Evolutionary conservation across 1,140 invertebrate species (phyloP), one percentile per base, ranked within the genome.

Genomic region (Drosophila carrolli): DNA sequence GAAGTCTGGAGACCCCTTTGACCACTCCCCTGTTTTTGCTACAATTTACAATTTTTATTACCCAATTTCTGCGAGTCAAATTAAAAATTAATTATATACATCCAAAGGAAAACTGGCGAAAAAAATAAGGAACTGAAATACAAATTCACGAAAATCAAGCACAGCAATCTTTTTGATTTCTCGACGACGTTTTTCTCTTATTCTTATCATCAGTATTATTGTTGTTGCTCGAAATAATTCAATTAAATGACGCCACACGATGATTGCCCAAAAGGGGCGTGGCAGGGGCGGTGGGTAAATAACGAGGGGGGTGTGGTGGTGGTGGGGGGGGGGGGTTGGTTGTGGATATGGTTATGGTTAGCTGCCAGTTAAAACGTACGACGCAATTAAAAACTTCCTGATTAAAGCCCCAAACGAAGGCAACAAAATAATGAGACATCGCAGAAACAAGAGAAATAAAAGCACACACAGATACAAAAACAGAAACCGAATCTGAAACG

Each of bases 371-470:
- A 59, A 78, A 81, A 86, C 73, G 74, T 78, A 86, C 82, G 79
- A 82, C 83, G 83, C 80, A 86, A 86, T 86, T 86, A 86, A 86
- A 86, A 86, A 86, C 83, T 86, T 86, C 83, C 83, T 86, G 83
- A 86, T 86, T 86, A 86, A 85, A 86, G 78, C 78, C 82, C 73
- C 77, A 65, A 84, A 81, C 76, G 83, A 84, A 82, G 51, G 60
- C 60, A 65, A 71, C 75, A 53, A 63, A 63, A 67, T 68, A 68
- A 68, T 58, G 67, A 73, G 67, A 51, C 19, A 71, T 62, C 54
- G 27, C 6, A 38, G 55, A 61, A 60, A 46, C 41, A 65, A 59
- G 48, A 51, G 48, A 10, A 51, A 51, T 23, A 53, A 50, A 51
- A 32, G 32, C n/a, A 19, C 9, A 32, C 29, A 32, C 40, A 16